Conservation (phyloP, 2,888 invertebrate species). For the Nowickia ferox region DNA sequence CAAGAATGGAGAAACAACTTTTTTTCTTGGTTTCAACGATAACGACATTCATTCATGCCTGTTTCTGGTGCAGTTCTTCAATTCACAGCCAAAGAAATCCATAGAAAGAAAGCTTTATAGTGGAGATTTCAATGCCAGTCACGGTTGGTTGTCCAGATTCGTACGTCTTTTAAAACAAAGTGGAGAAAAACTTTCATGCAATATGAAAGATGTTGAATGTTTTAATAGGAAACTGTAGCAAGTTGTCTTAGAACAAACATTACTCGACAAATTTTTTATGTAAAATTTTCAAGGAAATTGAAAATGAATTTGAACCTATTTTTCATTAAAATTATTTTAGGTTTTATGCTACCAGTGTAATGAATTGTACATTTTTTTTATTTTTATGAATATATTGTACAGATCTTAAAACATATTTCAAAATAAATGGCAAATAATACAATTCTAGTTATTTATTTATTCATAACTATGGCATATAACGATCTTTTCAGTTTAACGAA, state of each 20-base stretch:
- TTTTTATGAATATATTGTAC: too few species aligned
- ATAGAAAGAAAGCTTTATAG: conserved; percentile 21
- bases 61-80: conserved; percentile 7
- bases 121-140: conserved; percentile 2
- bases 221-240: conserved; percentile 36
- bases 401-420: too few species aligned
- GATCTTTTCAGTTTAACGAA: too few species aligned
- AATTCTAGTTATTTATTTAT: too few species aligned
- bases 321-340: too few species aligned
- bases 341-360: too few species aligned
- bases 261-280: too few species aligned
- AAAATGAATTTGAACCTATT: too few species aligned
- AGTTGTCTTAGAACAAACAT: conserved; percentile 31
- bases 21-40: not conserved
- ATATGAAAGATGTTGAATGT: conserved; percentile 8
- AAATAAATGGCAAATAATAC: too few species aligned
- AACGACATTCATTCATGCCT: not conserved
- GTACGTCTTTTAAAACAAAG: conserved; percentile 31
- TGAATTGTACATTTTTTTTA: too few species aligned
- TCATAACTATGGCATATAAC: too few species aligned
- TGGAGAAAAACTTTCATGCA: conserved; percentile 29
- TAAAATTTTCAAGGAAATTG: too few species aligned
- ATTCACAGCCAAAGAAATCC: conserved; percentile 14
- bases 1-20: not conserved
- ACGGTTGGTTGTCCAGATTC: conserved; percentile 17